Base-by-base conservation (phyloP, 2,888 invertebrate genomes). In the Diaphora mendica region DNA sequence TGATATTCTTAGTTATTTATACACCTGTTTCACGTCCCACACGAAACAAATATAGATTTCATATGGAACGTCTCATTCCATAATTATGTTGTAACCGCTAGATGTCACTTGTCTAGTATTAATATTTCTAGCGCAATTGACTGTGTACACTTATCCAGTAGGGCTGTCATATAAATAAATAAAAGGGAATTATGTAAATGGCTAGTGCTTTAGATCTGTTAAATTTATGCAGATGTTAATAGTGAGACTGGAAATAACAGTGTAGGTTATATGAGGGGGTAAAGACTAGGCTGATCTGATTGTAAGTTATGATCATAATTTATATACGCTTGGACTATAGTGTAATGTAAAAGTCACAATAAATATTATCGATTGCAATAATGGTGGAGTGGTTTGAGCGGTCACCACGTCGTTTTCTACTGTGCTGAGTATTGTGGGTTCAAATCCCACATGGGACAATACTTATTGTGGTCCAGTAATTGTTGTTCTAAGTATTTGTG, bases 61-160 rank as follows among this genome's bases (percentile, higher is more conserved):
- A 82, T 77, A 65, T 39, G 77, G 73, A 74, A 77, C 78, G 73
- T 68, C n/a, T 48, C 35, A 70, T 65, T 65, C 51, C 55, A 70
- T 82, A 77, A 85, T 85, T 76, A 78, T 72, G 23, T 30, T 69
- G 73, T 80, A 77, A 80, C 78, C 85, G 72, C 70, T 82, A 84
- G 82, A 74, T 82, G 85, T 80, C 83, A 80, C 75, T 76, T 70
- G 66, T 67, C 48, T 66, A 73, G 48, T 65, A 67, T 80, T 78
- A 72, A 84, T 84, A 71, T 75, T 70, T 79, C 70, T 71, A 67
- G 66, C 15, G 33, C 35, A 71, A 59, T 71, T 65, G 71, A 68
- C 42, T n/a, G 33, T 70, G 62, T 72, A 70, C 33, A 59, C 33
- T 70, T 66, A n/a, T 59, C 2, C 5, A 17, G 5, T 66, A 73